A percentile compares a stretch with the other conserved stretches of the same genome.
phyloP scores from a whole-genome alignment of 2,113 vertebrate species.

The Azemiops feae region DNA sequence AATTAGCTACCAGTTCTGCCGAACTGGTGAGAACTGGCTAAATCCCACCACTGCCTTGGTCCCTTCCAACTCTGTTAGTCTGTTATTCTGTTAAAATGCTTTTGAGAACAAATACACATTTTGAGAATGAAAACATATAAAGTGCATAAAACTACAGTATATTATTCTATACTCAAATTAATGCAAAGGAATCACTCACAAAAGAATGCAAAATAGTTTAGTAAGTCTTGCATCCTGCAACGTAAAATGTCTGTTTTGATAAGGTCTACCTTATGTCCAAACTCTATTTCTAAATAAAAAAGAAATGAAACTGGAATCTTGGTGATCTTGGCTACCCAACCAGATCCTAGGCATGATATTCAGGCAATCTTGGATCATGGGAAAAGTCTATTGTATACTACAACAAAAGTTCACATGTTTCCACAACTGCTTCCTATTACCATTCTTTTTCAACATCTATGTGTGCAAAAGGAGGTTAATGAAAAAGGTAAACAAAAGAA shows the following conservation, averaged over 20 bases:
- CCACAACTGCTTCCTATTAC: neutral
- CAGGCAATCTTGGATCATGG: neutral
- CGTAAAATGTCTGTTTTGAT: neutral
- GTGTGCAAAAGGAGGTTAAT: neutral
- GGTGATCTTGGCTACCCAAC: neutral
- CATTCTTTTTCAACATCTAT: neutral
- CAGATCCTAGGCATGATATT: neutral
- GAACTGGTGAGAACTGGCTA: too few species aligned
- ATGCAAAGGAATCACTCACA: neutral
- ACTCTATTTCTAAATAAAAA: neutral
- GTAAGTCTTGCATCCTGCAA: neutral
- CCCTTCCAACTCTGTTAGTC: neutral
- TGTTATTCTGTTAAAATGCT: neutral
- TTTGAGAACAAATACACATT: neutral
- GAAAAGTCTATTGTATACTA: neutral
- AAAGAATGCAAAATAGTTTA: neutral
- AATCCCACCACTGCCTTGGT: too few species aligned
- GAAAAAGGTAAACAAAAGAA: neutral
- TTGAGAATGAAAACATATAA: neutral
- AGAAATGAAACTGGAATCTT: neutral
- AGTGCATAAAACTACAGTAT: neutral
- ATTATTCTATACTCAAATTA: neutral
- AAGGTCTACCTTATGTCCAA: neutral
- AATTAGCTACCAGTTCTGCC: too few species aligned
- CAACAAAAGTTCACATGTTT: neutral